A percentile compares a stretch with the other conserved stretches of the same genome.
Conservation (phyloP, 2,888 invertebrate species). For the Gymnocheta viridis region DNA sequence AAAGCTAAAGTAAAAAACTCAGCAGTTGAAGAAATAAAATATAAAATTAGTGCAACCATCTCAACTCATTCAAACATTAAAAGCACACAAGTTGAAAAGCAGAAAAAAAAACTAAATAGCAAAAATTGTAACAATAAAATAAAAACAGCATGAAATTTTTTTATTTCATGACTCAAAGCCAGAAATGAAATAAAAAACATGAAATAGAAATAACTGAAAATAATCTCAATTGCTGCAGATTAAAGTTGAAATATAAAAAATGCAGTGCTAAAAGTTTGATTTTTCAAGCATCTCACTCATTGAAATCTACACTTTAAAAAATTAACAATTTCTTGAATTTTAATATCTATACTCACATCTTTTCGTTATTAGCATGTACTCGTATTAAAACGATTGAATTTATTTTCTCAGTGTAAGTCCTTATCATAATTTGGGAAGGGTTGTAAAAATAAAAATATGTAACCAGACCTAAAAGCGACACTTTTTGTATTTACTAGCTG, state of each 20-base stretch:
- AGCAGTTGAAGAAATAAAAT: constrained; percentile 13
- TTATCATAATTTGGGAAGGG: too few species aligned
- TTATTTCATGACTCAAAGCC: constrained; percentile 35
- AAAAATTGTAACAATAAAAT: constrained; percentile 41
- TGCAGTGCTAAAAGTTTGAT: constrained; percentile 38
- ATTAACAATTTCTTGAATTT: too few species aligned
- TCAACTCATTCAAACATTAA: constrained; percentile 50
- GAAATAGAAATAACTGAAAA: constrained; percentile 44
- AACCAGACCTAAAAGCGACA: too few species aligned
- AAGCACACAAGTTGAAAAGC: constrained; percentile 10
- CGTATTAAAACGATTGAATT: too few species aligned
- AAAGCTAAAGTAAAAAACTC: constrained; percentile 21
- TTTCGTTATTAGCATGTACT: too few species aligned
- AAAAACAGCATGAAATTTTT: constrained; percentile 55
- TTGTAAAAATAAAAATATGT: too few species aligned
- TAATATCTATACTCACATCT: too few species aligned
- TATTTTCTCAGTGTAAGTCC: too few species aligned
- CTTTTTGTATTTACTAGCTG: too few species aligned
- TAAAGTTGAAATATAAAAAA: constrained; percentile 26
- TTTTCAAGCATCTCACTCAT: constrained; percentile 4
- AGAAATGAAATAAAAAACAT: constrained; percentile 35
- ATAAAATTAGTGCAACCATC: constrained; percentile 60
- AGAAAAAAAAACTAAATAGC: constrained; percentile 3
- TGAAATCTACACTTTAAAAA: constrained; percentile 36
- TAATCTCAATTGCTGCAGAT: constrained; percentile 53